Percentiles rank a stretch among this genome's conserved stretches.
These are phyloP conservation scores for Gambusia holbrooki DNA, from an alignment of 2,113 vertebrate species.

Conservation along the genomic window DNA sequence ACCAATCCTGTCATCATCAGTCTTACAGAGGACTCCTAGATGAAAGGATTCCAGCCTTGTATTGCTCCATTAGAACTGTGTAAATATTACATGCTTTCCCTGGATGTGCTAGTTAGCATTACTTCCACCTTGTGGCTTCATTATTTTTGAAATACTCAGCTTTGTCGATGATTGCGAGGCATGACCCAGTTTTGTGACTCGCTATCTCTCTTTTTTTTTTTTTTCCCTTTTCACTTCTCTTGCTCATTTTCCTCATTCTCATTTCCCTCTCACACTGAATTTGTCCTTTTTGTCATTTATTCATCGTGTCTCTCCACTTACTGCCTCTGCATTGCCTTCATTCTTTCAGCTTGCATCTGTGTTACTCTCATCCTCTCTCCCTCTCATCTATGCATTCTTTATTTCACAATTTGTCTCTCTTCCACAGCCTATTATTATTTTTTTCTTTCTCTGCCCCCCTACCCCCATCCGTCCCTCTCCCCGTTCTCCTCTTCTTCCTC, in stretches of 20 bases:
- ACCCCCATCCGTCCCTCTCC: too few species aligned
- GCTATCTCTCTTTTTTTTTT: conserved; percentile 33
- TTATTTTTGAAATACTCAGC: conserved; percentile 76
- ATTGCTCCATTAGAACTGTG: conserved; percentile 67
- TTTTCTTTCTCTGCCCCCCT: conserved; percentile 30
- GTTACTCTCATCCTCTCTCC: conserved; percentile 35
- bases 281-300: conserved; percentile 59
- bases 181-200: conserved; percentile 78
- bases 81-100: conserved; percentile 78
- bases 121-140: conserved; percentile 79
- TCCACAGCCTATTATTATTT: conserved; percentile 62
- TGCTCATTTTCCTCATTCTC: conserved; percentile 50
- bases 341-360: conserved; percentile 37
- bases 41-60: conserved; percentile 56
- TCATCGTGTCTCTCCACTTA: conserved; percentile 64
- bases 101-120: conserved; percentile 76
- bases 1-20: conserved; percentile 48
- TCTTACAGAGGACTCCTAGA: conserved; percentile 44
- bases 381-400: conserved; percentile 66
- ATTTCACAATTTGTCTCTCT: conserved; percentile 65
- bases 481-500: conserved; percentile 7
- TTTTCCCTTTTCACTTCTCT: conserved; percentile 34
- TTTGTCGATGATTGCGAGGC: conserved; percentile 70
- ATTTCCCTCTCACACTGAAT: conserved; percentile 40
- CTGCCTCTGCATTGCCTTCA: conserved; percentile 48